Percentiles rank a stretch among this genome's conserved stretches.
These are phyloP conservation scores for Xenentodon cancila DNA, from an alignment of 2,797 vertebrate genomes.

Conservation along the genomic window DNA sequence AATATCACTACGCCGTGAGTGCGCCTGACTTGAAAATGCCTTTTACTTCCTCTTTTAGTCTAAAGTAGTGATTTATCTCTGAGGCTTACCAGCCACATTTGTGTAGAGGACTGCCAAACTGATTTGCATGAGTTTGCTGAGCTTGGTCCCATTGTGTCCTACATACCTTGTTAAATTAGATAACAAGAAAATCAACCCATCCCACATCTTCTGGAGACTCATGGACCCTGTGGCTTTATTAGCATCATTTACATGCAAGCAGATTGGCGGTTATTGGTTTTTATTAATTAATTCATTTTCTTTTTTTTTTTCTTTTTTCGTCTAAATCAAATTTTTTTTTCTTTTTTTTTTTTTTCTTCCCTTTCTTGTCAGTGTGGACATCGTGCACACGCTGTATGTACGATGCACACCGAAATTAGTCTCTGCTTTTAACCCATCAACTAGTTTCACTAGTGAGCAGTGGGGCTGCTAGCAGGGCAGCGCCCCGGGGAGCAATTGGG, in stretches of 20 bases:
- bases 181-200: conserved; percentile 10
- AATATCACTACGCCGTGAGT: conserved; percentile 56
- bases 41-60: conserved; percentile 59
- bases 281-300: neutral
- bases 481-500: too few relatives aligned
- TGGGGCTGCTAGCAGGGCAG: too few relatives aligned
- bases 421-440: too few relatives aligned
- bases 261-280: neutral
- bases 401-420: too few relatives aligned
- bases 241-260: conserved; percentile 15
- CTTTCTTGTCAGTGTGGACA: too few relatives aligned
- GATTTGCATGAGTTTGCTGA: conserved; percentile 38
- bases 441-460: too few relatives aligned
- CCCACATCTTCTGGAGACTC: conserved; percentile 3
- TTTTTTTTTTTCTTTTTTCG: conserved; percentile 7
- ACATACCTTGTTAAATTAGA: conserved; percentile 14
- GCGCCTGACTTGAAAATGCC: conserved; percentile 70
- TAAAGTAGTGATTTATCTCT: conserved; percentile 47
- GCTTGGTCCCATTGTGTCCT: conserved; percentile 19
- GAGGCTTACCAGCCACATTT: conserved; percentile 38
- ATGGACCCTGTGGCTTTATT: conserved; percentile 3
- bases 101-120: conserved; percentile 39
- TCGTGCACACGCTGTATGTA: too few relatives aligned
- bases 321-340: too few relatives aligned
- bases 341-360: too few relatives aligned